Base-by-base conservation (phyloP, 2,113 vertebrate species). In the Proterorhinus semilunaris region DNA sequence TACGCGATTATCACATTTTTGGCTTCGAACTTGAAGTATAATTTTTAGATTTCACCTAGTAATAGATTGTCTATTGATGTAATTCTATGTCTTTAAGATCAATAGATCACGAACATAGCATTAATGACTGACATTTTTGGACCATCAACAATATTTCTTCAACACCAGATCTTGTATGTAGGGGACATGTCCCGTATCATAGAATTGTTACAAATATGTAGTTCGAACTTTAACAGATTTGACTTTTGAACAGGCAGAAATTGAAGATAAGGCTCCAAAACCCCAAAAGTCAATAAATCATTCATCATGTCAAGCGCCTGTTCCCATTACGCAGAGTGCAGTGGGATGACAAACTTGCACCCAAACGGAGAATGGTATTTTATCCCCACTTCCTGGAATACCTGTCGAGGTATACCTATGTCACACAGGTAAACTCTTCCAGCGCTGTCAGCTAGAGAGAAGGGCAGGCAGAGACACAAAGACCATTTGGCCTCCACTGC, bases 401-500 rank as follows among this genome's bases (percentile, higher is more conserved):
- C 96, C 72, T 96, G 95, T 72, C 94, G 93, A 17, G 97, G 98
- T 51, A 99, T 89, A 77, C 98, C 98, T 16, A 99, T 96, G 92
- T 99, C 98, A 57, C 98, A 99, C 67, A 98, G 88, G 86, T 98
- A 99, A 21, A 99, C 88, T 0, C 97, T 92, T 44, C 97, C 97
- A 0, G 96, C 97, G 0, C 94, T 92, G 80, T 99, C 97, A 0
- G 93, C 94, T 51, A 99, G 89, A 0, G 96, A 89, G 62, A 99
- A 88, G 0, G 98, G 97, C 44, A 99, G 94, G 17, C 96, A 98
- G 79, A 99, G 91, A 0, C 94, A 95, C 68, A 99, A 93, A 0
- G 97, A 98, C 98, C 98, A 99, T 82, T 99, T 99, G 79, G 98
- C 96, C 0, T 98, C 95, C 0, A 99, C 95, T 15, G 94, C 96